Percentiles rank a stretch among this genome's conserved stretches.
Evolutionary conservation across 2,113 vertebrate genomes (phyloP).

Genomic region (Alosa alosa): DNA sequence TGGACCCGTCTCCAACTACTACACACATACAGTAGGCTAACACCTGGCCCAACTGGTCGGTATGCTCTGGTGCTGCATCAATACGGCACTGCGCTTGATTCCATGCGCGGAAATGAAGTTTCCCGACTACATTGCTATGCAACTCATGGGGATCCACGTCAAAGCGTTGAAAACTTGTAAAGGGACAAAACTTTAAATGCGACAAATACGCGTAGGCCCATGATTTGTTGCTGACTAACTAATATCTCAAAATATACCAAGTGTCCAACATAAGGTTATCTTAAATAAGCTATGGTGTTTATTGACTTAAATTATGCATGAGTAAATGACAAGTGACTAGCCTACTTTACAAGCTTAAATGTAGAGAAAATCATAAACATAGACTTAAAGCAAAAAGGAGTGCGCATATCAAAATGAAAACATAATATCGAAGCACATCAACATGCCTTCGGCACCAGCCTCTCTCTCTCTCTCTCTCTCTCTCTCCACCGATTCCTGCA

Average conservation of each 20-base stretch:
- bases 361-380: not conserved
- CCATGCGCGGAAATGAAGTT: not conserved
- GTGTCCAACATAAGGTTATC: not conserved
- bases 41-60: not conserved
- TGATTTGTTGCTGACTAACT: not conserved
- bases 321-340: not conserved
- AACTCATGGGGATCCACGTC: not conserved
- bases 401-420: not conserved
- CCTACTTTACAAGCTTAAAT: not conserved
- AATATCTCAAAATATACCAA: not conserved
- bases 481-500: conserved; percentile 59
- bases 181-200: not conserved
- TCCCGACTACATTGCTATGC: not conserved
- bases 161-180: not conserved
- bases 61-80: not conserved
- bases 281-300: not conserved
- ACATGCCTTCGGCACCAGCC: conserved; percentile 48
- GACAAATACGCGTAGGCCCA: not conserved
- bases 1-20: not conserved
- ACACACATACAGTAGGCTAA: not conserved
- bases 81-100: conserved; percentile 6
- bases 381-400: not conserved
- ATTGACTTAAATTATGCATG: not conserved
- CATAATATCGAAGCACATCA: conserved; percentile 1
- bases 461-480: conserved; percentile 64